Conservation (phyloP, 2,797 vertebrate species). For the Crax fasciolata region DNA sequence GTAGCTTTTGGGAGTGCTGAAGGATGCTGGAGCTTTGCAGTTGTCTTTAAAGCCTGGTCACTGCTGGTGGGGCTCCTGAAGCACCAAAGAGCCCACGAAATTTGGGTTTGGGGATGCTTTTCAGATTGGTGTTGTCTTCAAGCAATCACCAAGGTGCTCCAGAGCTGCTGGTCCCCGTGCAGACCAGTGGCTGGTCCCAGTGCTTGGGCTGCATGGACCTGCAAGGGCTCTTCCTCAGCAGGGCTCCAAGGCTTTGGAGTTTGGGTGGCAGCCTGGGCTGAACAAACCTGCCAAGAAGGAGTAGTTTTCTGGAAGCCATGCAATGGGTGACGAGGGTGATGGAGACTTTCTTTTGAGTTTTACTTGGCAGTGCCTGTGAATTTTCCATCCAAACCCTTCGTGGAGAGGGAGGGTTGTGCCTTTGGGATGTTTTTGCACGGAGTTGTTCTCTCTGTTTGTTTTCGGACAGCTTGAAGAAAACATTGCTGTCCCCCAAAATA, state of each 20-base stretch:
- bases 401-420: not conserved
- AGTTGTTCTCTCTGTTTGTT: not conserved
- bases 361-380: not conserved
- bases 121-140: not conserved
- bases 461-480: not conserved
- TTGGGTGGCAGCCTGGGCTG: not conserved
- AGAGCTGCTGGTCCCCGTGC: fast-evolving
- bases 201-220: not conserved
- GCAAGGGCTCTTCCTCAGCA: not conserved
- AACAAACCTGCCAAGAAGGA: not conserved
- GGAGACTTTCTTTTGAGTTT: not conserved
- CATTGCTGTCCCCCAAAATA: not conserved
- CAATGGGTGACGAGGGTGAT: fast-evolving
- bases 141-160: not conserved
- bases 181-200: not conserved
- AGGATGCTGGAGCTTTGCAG: not conserved
- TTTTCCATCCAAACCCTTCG: not conserved
- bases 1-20: fast-evolving
- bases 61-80: not conserved
- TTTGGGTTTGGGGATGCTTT: not conserved
- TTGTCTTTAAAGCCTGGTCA: not conserved
- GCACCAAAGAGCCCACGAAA: not conserved
- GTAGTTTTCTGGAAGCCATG: not conserved
- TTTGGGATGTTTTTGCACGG: not conserved
- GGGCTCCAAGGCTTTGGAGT: not conserved